Conservation (phyloP, 2,113 vertebrate genomes). For the Pollachius pollachius region DNA sequence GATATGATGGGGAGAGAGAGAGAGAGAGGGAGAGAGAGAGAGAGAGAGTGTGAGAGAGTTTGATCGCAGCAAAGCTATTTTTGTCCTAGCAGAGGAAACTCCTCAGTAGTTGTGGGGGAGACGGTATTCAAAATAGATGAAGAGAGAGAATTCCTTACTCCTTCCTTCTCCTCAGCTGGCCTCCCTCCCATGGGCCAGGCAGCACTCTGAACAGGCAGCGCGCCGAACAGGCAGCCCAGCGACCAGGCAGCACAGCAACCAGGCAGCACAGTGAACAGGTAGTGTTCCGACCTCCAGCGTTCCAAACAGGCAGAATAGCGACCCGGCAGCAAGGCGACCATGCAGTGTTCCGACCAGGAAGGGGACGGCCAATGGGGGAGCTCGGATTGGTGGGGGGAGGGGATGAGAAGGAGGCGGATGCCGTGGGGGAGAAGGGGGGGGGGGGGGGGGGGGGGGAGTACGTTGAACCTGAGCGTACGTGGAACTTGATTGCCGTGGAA, state of each 20-base stretch:
- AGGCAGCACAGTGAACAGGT: conserved; percentile 9
- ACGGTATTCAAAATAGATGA: conserved; percentile 49
- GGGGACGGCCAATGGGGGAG: too few relatives aligned
- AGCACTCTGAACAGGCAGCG: conserved; percentile 20
- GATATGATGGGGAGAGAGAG: too few relatives aligned
- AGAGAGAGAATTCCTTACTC: conserved; percentile 36
- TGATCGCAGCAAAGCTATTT: conserved; percentile 32
- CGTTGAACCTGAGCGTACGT: too few relatives aligned
- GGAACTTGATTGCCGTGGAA: too few relatives aligned
- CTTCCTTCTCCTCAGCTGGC: conserved; percentile 18
- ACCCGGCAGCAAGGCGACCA: too few relatives aligned
- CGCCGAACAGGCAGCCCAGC: conserved; percentile 19
- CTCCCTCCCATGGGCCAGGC: conserved; percentile 20
- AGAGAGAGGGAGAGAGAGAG: background rate
- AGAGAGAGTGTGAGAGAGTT: conserved; percentile 20
- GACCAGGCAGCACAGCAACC: conserved; percentile 17
- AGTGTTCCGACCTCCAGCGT: background rate
- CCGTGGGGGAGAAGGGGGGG: too few relatives aligned
- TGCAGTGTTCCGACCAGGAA: too few relatives aligned
- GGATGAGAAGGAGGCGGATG: too few relatives aligned
- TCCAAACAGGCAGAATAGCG: too few relatives aligned
- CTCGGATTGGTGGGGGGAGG: too few relatives aligned
- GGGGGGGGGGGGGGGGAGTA: too few relatives aligned
- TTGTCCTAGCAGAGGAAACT: conserved; percentile 39
- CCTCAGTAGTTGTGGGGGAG: conserved; percentile 27